Evolutionary conservation across 1,140 invertebrate species (phyloP).

Genomic region (Dreissena polymorpha): DNA sequence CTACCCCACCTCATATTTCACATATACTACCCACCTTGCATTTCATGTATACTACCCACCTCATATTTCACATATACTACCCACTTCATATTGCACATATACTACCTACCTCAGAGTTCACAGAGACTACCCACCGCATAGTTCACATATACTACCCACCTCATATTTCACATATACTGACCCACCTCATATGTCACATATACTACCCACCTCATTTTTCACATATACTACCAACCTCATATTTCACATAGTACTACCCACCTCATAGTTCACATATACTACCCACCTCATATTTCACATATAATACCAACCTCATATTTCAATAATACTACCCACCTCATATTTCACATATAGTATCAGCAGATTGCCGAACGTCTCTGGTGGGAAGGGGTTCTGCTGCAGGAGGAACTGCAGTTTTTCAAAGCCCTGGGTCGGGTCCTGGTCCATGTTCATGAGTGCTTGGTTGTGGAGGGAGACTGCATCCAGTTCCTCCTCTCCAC

Average conservation of each 20-base stretch:
- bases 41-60: no score
- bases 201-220: no score
- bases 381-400: conserved; percentile 95
- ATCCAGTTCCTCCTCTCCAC: conserved; percentile 97
- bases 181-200: no score
- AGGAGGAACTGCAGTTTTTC: conserved; percentile 98
- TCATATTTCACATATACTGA: no score
- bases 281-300: conserved; percentile 93
- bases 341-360: conserved; percentile 97
- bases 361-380: conserved; percentile 98
- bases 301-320: conserved; percentile 86
- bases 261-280: conserved; percentile 90
- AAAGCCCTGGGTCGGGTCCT: conserved; percentile 94
- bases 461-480: conserved; percentile 99
- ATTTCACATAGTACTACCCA: conserved; percentile 62
- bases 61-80: no score
- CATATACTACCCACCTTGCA: no score
- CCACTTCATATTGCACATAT: no score
- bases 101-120: no score
- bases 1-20: no score
- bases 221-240: no score
- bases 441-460: conserved; percentile 96
- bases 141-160: no score
- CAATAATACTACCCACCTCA: conserved; percentile 81
- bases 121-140: no score